Evolutionary conservation across 2,888 invertebrate genomes (phyloP).

Genomic region (Brenthis daphne): DNA sequence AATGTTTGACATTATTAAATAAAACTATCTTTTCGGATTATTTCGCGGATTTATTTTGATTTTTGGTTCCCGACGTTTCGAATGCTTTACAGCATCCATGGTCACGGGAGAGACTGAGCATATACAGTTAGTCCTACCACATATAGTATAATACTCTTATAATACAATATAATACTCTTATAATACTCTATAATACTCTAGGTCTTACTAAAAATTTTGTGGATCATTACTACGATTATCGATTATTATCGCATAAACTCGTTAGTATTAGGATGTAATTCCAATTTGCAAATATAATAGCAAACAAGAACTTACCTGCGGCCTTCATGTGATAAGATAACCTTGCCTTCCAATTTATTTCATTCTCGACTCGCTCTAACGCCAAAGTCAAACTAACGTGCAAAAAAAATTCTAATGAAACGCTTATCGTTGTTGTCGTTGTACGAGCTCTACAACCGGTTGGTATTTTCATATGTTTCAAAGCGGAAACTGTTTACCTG

Average conservation of each 20-base stretch:
- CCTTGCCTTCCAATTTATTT: slow-evolving; percentile 79
- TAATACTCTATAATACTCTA: no score
- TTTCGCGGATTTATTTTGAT: no score
- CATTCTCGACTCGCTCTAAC: slow-evolving; percentile 49
- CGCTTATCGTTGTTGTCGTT: slow-evolving; percentile 53
- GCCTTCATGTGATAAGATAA: slow-evolving; percentile 78
- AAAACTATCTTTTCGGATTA: no score
- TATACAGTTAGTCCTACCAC: no score
- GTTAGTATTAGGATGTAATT: slow-evolving; percentile 28
- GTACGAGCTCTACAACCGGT: slow-evolving; percentile 12
- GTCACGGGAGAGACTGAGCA: no score
- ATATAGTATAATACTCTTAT: no score
- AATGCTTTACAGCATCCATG: no score
- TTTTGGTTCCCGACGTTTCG: no score
- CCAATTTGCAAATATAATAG: slow-evolving; percentile 32
- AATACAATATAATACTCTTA: no score
- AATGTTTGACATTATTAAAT: no score
- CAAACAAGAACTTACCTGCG: slow-evolving; percentile 40
- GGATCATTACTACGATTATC: neutral
- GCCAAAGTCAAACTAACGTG: slow-evolving; percentile 39
- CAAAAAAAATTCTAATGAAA: slow-evolving; percentile 53
- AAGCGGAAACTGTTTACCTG: slow-evolving; percentile 2
- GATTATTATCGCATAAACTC: neutral
- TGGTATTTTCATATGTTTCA: slow-evolving; percentile 58
- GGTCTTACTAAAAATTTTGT: no score